phyloP scores from a whole-genome alignment of 1,140 invertebrate species.

The Trialeurodes vaporariorum region DNA sequence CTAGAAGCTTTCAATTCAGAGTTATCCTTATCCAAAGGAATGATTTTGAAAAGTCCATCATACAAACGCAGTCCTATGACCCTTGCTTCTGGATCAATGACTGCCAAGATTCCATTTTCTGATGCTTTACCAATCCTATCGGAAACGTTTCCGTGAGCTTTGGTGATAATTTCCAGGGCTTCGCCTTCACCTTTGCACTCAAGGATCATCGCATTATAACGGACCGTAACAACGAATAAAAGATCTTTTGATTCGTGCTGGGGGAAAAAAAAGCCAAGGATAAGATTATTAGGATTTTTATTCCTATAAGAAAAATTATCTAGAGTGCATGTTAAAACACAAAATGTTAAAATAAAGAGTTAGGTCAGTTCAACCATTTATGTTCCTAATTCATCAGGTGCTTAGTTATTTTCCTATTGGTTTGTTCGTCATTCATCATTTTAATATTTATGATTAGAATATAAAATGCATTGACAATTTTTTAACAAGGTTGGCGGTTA shows the following conservation, averaged over 20 bases:
- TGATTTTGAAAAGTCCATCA: constrained; percentile 95
- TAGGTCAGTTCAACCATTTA: too few species aligned
- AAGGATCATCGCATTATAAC: constrained; percentile 95
- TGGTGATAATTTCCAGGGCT: constrained; percentile 83
- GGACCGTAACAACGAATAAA: constrained; percentile 82
- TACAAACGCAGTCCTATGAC: constrained; percentile 91
- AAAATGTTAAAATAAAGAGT: too few species aligned
- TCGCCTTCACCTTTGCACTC: constrained; percentile 69
- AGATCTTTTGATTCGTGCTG: constrained; percentile 88
- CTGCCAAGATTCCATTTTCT: constrained; percentile 87
- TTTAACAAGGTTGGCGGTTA: not conserved
- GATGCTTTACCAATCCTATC: constrained; percentile 81
- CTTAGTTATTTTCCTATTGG: too few species aligned
- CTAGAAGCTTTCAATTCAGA: constrained; percentile 88
- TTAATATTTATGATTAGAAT: too few species aligned
- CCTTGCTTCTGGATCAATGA: constrained; percentile 89
- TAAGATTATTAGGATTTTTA: too few species aligned
- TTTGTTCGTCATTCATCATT: too few species aligned
- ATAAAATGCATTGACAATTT: not conserved
- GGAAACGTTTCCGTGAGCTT: constrained; percentile 91
- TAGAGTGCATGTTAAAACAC: too few species aligned
- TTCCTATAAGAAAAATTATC: too few species aligned
- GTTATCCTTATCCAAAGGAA: constrained; percentile 84
- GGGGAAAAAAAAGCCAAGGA: constrained; percentile 24
- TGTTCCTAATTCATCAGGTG: too few species aligned